Evolutionary conservation across 2,888 invertebrate species (phyloP), one percentile per base, ranked within the genome.

Genomic region (Archips crataeganus): DNA sequence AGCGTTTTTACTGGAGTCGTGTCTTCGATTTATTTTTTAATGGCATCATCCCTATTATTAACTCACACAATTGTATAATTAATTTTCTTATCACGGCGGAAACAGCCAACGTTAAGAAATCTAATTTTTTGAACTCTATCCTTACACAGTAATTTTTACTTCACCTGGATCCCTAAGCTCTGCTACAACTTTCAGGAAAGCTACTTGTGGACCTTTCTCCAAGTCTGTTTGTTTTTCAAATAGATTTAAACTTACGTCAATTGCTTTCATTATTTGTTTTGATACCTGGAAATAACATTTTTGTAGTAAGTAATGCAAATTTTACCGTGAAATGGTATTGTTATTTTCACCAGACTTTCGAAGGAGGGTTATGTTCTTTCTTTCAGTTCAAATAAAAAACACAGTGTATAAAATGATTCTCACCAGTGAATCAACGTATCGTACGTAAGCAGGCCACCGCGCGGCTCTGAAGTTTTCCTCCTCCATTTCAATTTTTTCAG

Each of bases 161-260:
- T 74, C 80, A 94, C 96, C 95, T 45, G 97, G 97, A 77, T 96
- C 96, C 77, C 96, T 95, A 2, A 98, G 92, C 82, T 97, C 96
- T 80, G 98, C 95, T 62, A 95, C 89, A 1, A 98, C 95, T 90
- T 98, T 97, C 89, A 98, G 96, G 51, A 98, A 95, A 0, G 98
- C 97, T 9, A 95, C 86, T 15, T 90, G 84, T 39, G 96, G 95
- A 2, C 93, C 93, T 75, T 91, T 93, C 74, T 95, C 94, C 47
- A 93, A 85, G 80, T 96, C 93, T 77, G 96, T 97, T 85, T 97
- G 96, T 39, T 85, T 90, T 54, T 96, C 90, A 75, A 97, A 95
- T 73, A 96, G 93, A 75, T 94, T 85, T 61, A 96, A 85, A 81
- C 96, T 96, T 23, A 85, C 75, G 71, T 90, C 85, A 42, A 95